Conservation (phyloP, 2,888 invertebrate species). For the Suillia variegata region DNA sequence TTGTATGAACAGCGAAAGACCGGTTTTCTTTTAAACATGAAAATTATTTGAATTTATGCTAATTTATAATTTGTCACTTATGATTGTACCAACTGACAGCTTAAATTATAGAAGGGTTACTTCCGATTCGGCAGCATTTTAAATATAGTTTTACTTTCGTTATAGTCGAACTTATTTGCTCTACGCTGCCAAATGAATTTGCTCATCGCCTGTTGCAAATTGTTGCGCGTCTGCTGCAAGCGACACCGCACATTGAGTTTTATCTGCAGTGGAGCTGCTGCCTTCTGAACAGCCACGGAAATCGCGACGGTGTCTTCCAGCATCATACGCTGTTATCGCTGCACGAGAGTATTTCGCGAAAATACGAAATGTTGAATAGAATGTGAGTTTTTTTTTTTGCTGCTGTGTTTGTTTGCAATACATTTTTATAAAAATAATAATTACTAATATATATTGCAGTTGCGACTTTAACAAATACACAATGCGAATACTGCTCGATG, state of each 20-base stretch:
- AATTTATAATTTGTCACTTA: too few relatives aligned
- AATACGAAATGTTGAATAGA: slow-evolving; percentile 81
- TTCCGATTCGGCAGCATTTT: too few relatives aligned
- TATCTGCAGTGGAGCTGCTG: slow-evolving; percentile 80
- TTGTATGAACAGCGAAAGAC: too few relatives aligned
- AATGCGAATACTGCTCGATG: slow-evolving; percentile 70
- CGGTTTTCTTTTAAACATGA: too few relatives aligned
- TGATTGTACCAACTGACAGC: too few relatives aligned
- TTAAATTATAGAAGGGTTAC: too few relatives aligned
- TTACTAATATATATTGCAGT: too few relatives aligned
- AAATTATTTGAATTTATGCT: too few relatives aligned
- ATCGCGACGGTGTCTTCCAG: slow-evolving; percentile 66
- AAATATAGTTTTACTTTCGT: too few relatives aligned
- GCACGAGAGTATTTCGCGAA: slow-evolving; percentile 79
- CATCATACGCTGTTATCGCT: slow-evolving; percentile 72
- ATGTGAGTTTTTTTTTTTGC: slow-evolving; percentile 67
- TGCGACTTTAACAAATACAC: slow-evolving; percentile 91
- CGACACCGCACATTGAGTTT: slow-evolving; percentile 84
- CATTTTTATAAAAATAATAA: too few relatives aligned
- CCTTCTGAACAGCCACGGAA: slow-evolving; percentile 71
- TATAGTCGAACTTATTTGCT: slow-evolving; percentile 78
- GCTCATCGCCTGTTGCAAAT: slow-evolving; percentile 75
- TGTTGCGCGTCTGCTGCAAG: slow-evolving; percentile 75
- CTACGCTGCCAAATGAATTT: slow-evolving; percentile 74
- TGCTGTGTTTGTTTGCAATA: not conserved